Evolutionary conservation across 23 tunicate genomes (phyloP).

Genomic region (Phallusia fumigata): DNA sequence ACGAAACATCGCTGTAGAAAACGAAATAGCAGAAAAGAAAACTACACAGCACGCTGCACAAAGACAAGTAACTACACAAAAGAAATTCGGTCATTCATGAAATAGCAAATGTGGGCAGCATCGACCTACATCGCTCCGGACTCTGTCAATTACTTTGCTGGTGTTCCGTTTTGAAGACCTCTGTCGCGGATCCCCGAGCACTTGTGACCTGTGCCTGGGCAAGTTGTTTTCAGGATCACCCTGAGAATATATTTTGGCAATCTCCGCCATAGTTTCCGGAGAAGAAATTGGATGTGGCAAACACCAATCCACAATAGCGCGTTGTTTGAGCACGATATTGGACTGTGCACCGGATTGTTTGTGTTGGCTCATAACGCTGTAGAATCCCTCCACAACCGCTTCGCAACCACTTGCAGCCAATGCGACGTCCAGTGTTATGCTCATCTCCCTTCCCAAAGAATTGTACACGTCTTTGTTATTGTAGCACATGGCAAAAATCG

Average conservation of each 20-base stretch:
- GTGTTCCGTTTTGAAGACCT: background rate
- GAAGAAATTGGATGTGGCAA: conserved; percentile 3
- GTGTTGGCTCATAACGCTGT: conserved; percentile 15
- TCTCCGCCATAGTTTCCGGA: conserved; percentile 14
- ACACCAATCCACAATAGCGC: conserved; percentile 26
- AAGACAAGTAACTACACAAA: no score
- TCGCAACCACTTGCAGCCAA: conserved; percentile 13
- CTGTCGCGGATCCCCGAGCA: conserved; percentile 2
- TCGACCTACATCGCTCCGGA: no score
- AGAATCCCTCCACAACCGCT: conserved; percentile 21
- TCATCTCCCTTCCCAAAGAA: conserved; percentile 10
- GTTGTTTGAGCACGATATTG: background rate
- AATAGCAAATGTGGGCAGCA: no score
- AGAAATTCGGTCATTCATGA: no score
- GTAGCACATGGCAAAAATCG: background rate
- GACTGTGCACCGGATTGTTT: conserved; percentile 13
- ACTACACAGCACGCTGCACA: no score
- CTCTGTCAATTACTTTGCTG: no score
- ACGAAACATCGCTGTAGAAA: no score
- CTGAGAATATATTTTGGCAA: conserved; percentile 1
- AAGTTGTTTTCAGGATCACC: conserved; percentile 2
- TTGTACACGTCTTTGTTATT: conserved; percentile 1
- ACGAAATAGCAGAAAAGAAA: no score
- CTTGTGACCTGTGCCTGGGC: conserved; percentile 3
- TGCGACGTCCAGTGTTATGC: conserved; percentile 20